Evolutionary conservation across 2,888 invertebrate species (phyloP), one percentile per base, ranked within the genome.

Genomic region (Phortica okadai): DNA sequence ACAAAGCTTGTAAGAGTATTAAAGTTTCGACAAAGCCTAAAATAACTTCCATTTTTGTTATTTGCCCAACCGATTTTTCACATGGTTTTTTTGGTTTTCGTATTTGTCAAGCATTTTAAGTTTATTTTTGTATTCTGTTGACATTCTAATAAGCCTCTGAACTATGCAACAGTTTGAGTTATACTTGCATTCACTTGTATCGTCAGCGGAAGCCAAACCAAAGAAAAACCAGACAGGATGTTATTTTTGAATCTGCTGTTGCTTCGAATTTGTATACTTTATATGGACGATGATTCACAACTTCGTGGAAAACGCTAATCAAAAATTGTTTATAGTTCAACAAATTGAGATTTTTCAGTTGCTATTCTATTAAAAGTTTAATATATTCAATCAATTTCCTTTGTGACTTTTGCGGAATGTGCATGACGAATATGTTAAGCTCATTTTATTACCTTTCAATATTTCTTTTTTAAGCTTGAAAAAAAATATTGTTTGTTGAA

Each of bases 161-260:
- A 59, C 41, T 86, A 83, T 86, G 84, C 85, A 84, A 85, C 85
- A 86, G 86, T 85, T 85, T 85, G 86, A 86, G 85, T 86, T 86
- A 86, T 86, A 86, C 85, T 86, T 85, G 85, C 85, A 82, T 84
- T 85, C 85, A 6, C 84, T 85, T 86, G 81, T 85, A 83, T 84
- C 85, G 85, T 86, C 85, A 85, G 67, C 67, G 44, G 50, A 6
- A 50, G 6, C 6, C 2, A 50, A 50, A 11, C 10, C 8, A 50
- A 2, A 11, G 50, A 3, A 50, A 50, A 50, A 50, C 3, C 33
- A 33, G 33, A 33, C 33, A 5, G 33, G 33, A 33, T 50, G 8
- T 50, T 50, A 5, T 50, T 14, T 50, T 50, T 2, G 50, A 5
- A 33, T 33, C 2, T 50, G 14, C 8, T 6, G 50, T 6, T 50